Base-by-base conservation (phyloP, 2,888 invertebrate species). In the Hirtodrosophila cameraria region DNA sequence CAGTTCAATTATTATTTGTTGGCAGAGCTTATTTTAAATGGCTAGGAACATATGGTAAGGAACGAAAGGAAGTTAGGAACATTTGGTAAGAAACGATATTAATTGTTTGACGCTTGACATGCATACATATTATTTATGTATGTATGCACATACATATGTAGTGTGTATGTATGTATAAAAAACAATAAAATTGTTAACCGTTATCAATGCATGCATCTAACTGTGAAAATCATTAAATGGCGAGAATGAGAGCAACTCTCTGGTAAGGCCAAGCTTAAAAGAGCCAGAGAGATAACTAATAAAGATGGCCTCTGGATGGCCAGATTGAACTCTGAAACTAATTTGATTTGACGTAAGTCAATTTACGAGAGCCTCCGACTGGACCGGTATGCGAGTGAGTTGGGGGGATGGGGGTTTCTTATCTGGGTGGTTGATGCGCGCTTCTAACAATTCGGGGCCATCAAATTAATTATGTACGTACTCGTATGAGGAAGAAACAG, bases 271-370 rank as follows among this genome's bases (percentile, higher is more conserved):
- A 62, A 30, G 35, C 30, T 25, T 46, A 18, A 27, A 43, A 42
- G 23, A 27, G 25, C 38, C n/a, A 13, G 33, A 43, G 30, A 76
- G 62, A 73, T 63, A 67, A 39, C 35, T 36, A 66, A 76, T 49
- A 36, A 58, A 67, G 66, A 70, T 13, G 15, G 27, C 16, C 46
- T 23, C 12, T 28, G 41, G 31, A 31, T 41, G 55, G 18, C 25
- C 31, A 78, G 77, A 62, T 63, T 63, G 48, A 64, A 64, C 60
- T 41, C 39, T 57, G 60, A 55, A 64, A 48, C 60, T 68, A 67
- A 65, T 82, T 85, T 63, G 72, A 78, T 82, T 78, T 65, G 74
- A 81, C 59, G 54, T 57, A 69, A 78, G 63, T 54, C 72, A 82
- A 85, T 80, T 82, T 78, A 63, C 50, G 54, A 39, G 58, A 55